These are phyloP conservation scores for Andrena dorsata DNA, from an alignment of 2,888 invertebrate genomes.

Conservation along the genomic window DNA sequence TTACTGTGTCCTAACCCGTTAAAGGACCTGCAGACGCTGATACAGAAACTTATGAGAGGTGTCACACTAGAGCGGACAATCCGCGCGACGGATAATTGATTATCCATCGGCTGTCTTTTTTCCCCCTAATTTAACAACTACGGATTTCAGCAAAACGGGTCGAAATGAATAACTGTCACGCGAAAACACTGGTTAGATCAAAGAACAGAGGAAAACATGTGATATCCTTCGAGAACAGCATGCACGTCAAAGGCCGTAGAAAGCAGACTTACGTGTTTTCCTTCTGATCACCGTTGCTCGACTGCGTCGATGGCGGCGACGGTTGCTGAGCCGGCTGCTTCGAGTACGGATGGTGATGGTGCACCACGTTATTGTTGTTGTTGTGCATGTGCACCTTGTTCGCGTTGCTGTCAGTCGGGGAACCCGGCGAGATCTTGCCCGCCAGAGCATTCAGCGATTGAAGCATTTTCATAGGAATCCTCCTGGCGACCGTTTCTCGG, in stretches of 20 bases:
- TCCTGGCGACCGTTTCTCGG: conserved; percentile 73
- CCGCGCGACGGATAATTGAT: too few relatives aligned
- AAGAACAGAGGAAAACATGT: neutral
- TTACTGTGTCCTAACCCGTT: too few relatives aligned
- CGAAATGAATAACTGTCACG: neutral
- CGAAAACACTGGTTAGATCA: neutral
- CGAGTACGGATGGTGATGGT: conserved; percentile 80
- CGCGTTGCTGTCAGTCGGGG: conserved; percentile 88
- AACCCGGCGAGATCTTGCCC: conserved; percentile 95
- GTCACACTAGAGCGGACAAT: too few relatives aligned
- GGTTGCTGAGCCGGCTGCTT: conserved; percentile 80
- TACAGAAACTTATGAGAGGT: too few relatives aligned
- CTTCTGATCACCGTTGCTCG: conserved; percentile 82
- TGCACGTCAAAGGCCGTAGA: neutral
- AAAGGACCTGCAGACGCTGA: too few relatives aligned
- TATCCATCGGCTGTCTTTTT: too few relatives aligned
- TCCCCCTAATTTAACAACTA: neutral
- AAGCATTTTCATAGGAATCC: conserved; percentile 88
- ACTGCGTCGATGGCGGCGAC: conserved; percentile 69
- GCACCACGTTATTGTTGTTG: conserved; percentile 83
- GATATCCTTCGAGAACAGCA: neutral
- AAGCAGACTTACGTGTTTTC: conserved; percentile 82
- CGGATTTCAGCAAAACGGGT: neutral
- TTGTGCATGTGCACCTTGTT: conserved; percentile 88
- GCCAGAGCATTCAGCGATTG: conserved; percentile 95